Percentiles rank a stretch among this genome's conserved stretches.
These are phyloP conservation scores for Spinus pinus DNA, from an alignment of 2,797 vertebrate genomes.

Conservation along the genomic window DNA sequence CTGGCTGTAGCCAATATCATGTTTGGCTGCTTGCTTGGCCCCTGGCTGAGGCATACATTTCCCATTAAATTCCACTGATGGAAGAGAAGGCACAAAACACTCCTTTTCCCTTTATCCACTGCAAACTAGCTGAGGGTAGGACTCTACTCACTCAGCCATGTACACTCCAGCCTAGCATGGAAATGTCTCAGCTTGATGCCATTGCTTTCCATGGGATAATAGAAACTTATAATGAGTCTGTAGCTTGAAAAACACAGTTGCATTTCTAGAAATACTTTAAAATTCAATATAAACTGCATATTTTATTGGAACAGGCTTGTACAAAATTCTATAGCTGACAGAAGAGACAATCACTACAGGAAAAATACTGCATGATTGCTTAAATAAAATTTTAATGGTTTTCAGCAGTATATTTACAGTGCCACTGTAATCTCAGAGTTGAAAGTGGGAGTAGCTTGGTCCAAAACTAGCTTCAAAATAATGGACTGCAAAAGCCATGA, in stretches of 20 bases:
- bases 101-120: background rate
- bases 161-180: background rate
- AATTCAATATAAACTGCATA: background rate
- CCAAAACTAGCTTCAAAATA: background rate
- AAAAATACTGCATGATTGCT: background rate
- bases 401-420: background rate
- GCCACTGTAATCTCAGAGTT: background rate
- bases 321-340: background rate
- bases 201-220: background rate
- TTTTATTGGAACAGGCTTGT: background rate
- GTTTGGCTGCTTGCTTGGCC: background rate
- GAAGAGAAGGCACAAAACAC: background rate
- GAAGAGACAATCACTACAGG: background rate
- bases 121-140: background rate
- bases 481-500: background rate
- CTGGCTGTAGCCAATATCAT: background rate
- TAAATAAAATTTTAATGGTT: background rate
- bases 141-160: background rate
- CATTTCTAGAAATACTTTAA: background rate
- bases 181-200: background rate
- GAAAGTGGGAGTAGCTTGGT: background rate
- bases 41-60: background rate
- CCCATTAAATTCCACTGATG: background rate
- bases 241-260: background rate
- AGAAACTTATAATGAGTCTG: background rate